Evolutionary conservation across 2,888 invertebrate genomes (phyloP).

Genomic region (Platypus cylindrus): DNA sequence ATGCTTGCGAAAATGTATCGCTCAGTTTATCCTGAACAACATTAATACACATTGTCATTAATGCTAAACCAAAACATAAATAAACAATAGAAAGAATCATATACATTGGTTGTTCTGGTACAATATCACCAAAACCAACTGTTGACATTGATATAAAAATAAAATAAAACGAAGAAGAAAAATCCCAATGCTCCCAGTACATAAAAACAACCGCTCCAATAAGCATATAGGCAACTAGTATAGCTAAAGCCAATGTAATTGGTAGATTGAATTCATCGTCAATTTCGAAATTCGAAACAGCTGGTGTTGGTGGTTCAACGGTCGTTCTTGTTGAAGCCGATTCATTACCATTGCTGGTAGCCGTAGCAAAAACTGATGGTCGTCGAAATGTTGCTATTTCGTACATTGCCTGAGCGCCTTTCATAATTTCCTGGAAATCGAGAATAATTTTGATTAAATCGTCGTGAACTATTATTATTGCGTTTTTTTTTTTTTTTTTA

Average conservation of each 20-base stretch:
- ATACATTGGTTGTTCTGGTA: constrained; percentile 64
- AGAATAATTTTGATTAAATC: constrained; percentile 9
- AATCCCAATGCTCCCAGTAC: constrained; percentile 73
- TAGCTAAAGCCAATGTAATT: constrained; percentile 72
- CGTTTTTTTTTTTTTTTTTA: too few relatives aligned
- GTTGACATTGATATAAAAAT: constrained; percentile 95
- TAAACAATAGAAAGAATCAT: constrained; percentile 90
- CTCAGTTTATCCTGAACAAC: constrained; percentile 68
- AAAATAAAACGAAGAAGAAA: constrained; percentile 91
- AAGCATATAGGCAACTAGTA: constrained; percentile 76
- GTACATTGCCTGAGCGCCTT: constrained; percentile 69
- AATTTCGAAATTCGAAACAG: constrained; percentile 65
- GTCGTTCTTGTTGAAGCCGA: constrained; percentile 11
- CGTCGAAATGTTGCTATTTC: constrained; percentile 64
- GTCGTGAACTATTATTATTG: too few relatives aligned
- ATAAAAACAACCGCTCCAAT: constrained; percentile 72
- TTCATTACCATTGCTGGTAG: neutral
- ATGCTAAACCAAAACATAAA: constrained; percentile 83
- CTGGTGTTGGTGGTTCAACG: constrained; percentile 59
- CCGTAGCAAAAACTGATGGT: constrained; percentile 42
- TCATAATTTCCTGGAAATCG: constrained; percentile 65
- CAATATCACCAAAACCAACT: constrained; percentile 79
- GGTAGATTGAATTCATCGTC: constrained; percentile 94
- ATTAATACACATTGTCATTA: constrained; percentile 96
- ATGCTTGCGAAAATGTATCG: constrained; percentile 72